Evolutionary conservation across 2,888 invertebrate species (phyloP), one percentile per base, ranked within the genome.

Genomic region (Epistrophe grossulariae): DNA sequence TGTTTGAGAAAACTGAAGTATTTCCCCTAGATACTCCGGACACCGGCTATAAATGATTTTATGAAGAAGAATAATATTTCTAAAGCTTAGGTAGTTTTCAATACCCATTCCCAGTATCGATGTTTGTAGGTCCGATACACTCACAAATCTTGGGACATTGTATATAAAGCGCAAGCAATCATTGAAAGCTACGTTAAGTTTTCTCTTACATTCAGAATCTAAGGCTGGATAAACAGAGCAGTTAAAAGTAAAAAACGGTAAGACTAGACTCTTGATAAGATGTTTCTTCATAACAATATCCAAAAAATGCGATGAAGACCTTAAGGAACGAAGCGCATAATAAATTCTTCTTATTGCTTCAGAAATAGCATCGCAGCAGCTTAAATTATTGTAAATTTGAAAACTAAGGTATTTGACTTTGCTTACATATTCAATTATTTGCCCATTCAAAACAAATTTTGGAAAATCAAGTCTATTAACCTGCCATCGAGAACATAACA

Each of bases 171-270:
- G 15, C 15, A 45, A 7, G 8, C 15, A 45, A 6, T 45, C 45
- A 45, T 45, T 45, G n/a, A 45, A 45, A n/a, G 15, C 45, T 45
- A 45, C 45, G n/a, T 45, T 45, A 45, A 45, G 45, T 45, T 45
- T n/a, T n/a, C 45, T 15, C n/a, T 45, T 45, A n/a, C 45, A 45
- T 7, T 45, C n/a, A 45, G 4, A n/a, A n/a, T 45, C 45, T 45
- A 45, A 45, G n/a, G 6, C 45, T 15, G 45, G 45, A 45, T 45
- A 45, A 7, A 45, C n/a, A 45, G n/a, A 45, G n/a, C 7, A 6
- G 8, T 45, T 45, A 8, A 9, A 45, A 45, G 45, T n/a, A 8
- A 45, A 45, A 45, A 17, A 48, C 2, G 48, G 48, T 17, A 48
- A 48, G 7, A n/a, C 2, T 9, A 45, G n/a, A 13, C 8, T 17